phyloP scores from a whole-genome alignment of 2,113 vertebrate genomes.

The Rhodinocichla rosea region DNA sequence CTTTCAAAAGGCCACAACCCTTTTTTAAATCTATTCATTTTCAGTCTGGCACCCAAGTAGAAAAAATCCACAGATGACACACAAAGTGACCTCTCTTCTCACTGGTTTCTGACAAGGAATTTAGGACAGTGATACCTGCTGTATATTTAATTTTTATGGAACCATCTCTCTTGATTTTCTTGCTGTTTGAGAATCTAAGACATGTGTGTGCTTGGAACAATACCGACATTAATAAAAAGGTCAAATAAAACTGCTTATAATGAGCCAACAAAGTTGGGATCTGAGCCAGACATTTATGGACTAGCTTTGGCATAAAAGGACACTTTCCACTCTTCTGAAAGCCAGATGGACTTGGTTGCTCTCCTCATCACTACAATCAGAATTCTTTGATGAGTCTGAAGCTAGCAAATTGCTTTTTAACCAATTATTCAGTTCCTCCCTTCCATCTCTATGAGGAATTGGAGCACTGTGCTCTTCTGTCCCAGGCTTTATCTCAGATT shows the following conservation, averaged over 20 bases:
- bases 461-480: neutral
- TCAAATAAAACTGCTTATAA: constrained; percentile 54
- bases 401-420: constrained; percentile 2
- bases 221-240: constrained; percentile 61
- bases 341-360: constrained; percentile 46
- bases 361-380: constrained; percentile 28
- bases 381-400: constrained; percentile 45
- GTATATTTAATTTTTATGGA: neutral
- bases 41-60: neutral
- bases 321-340: constrained; percentile 52
- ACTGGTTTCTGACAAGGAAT: neutral
- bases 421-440: neutral
- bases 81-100: neutral
- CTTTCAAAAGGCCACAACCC: neutral
- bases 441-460: neutral
- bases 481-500: neutral
- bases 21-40: neutral
- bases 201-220: constrained; percentile 22
- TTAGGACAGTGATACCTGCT: neutral
- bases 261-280: constrained; percentile 37
- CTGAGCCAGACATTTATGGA: constrained; percentile 44
- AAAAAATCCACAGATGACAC: neutral
- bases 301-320: constrained; percentile 35
- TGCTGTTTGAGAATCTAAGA: constrained; percentile 9
- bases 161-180: neutral